A percentile compares a stretch with the other conserved stretches of the same genome.
phyloP scores from a whole-genome alignment of 1,140 invertebrate genomes.

The Trissolcus basalis region DNA sequence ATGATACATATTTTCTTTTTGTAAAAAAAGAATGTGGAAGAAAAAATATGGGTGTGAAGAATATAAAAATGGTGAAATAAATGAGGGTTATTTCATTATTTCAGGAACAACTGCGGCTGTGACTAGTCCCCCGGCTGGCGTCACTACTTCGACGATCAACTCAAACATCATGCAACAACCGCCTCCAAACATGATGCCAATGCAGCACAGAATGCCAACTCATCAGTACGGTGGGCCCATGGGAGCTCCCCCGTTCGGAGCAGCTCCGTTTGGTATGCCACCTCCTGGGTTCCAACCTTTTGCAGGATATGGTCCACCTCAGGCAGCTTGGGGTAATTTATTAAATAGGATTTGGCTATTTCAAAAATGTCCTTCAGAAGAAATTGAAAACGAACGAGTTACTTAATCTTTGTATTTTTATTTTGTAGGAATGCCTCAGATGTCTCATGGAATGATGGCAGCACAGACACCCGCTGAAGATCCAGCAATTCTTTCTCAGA shows the following conservation, averaged over 20 bases:
- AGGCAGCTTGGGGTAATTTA: constrained; percentile 70
- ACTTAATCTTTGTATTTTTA: constrained; percentile 3
- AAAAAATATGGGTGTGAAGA: too few relatives aligned
- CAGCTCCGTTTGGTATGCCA: constrained; percentile 82
- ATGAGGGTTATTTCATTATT: constrained; percentile 13
- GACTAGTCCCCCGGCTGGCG: constrained; percentile 64
- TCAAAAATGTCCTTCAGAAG: background rate
- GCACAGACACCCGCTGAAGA: constrained; percentile 71
- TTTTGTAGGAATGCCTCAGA: constrained; percentile 77
- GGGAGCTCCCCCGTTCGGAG: constrained; percentile 80
- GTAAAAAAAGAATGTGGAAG: too few relatives aligned
- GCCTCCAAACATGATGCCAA: constrained; percentile 77
- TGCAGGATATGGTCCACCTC: constrained; percentile 72
- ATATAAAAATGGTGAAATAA: background rate
- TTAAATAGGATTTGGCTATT: background rate
- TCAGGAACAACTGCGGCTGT: constrained; percentile 61
- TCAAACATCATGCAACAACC: constrained; percentile 78
- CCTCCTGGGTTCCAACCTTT: constrained; percentile 80
- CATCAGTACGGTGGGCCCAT: constrained; percentile 77
- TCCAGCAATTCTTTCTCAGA: constrained; percentile 77
- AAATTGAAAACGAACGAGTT: background rate
- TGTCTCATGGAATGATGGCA: constrained; percentile 74
- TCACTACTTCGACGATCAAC: constrained; percentile 67
- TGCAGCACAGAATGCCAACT: constrained; percentile 79
- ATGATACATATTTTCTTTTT: too few relatives aligned